Base-by-base conservation (phyloP, 2,797 vertebrate genomes). In the Poecilia wingei region DNA sequence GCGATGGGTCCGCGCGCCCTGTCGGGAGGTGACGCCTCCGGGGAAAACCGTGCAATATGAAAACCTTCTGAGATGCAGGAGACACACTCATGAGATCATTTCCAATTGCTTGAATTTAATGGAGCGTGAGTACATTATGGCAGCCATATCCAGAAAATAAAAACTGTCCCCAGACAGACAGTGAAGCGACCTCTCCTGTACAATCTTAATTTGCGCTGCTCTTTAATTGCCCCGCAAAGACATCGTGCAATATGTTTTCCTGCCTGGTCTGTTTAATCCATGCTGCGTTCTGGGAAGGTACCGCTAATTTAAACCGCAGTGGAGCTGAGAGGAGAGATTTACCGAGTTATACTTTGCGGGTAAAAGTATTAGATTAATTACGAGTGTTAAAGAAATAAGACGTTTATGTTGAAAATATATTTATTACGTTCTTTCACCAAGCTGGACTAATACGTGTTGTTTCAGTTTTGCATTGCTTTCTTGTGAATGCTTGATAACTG, bases 171-270 rank as follows among this genome's bases (percentile, higher is more conserved):
- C 33, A 55, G 76, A 81, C 61, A 68, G 80, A 77, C 79, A 77
- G 66, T 79, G 41, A 83, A 83, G 76, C 84, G 68, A 89, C 87
- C 87, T 81, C 73, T 83, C 49, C 77, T 25, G 64, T 73, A 53
- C 82, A 77, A 4, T 81, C 79, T 79, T 74, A 74, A 64, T 80
- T 83, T 85, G 68, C 43, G 78, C 84, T 84, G 59, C 82, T 77
- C 75, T 79, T 79, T 89, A 90, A 89, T 83, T 90, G 84, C 82
- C 70, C 66, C 13, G 57, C 78, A 87, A 86, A 84, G 74, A 84
- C 82, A 61, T 76, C 82, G 87, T 84, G 77, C 83, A 81, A 88
- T 91, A 82, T 79, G 76, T 91, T 87, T 87, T 87, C 79, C 80
- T 49, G 39, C 76, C 61, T 46, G 72, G 64, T 76, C 76, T 74